Conservation (phyloP, 2,797 vertebrate genomes). For the Pampus argenteus region DNA sequence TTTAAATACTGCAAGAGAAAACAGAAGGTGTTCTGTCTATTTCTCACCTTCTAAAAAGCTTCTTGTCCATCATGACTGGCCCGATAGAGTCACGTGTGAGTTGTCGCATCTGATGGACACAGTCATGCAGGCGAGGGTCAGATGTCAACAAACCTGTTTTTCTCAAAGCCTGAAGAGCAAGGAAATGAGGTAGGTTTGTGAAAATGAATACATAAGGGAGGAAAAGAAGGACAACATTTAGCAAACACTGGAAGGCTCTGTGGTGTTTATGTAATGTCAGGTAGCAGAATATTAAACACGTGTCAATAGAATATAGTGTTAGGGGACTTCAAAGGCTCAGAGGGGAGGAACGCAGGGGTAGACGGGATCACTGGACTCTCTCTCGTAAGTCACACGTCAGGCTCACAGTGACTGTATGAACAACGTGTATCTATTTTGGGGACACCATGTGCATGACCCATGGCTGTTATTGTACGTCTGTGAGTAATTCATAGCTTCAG, state of each 20-base stretch:
- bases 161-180: slow-evolving; percentile 84
- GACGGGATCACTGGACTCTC: slow-evolving; percentile 4
- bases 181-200: slow-evolving; percentile 8
- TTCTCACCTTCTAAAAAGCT: slow-evolving; percentile 89
- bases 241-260: background rate
- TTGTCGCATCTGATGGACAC: slow-evolving; percentile 85
- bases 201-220: background rate
- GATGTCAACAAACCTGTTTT: slow-evolving; percentile 90
- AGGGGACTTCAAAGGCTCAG: slow-evolving; percentile 22
- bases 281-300: slow-evolving; percentile 19
- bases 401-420: slow-evolving; percentile 34
- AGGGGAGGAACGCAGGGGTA: slow-evolving; percentile 16
- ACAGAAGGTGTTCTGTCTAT: background rate
- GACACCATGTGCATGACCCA: slow-evolving; percentile 49
- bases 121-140: slow-evolving; percentile 91
- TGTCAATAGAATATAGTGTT: slow-evolving; percentile 8
- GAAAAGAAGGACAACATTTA: background rate
- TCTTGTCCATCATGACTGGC: slow-evolving; percentile 88
- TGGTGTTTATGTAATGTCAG: slow-evolving; percentile 18
- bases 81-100: slow-evolving; percentile 81
- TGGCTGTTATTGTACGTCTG: slow-evolving; percentile 36
- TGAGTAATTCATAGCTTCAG: slow-evolving; percentile 21
- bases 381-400: slow-evolving; percentile 28
- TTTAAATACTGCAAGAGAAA: background rate
- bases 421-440: slow-evolving; percentile 69